These are phyloP conservation scores for Coreoperca whiteheadi DNA, from an alignment of 2,113 vertebrate species.

Conservation along the genomic window DNA sequence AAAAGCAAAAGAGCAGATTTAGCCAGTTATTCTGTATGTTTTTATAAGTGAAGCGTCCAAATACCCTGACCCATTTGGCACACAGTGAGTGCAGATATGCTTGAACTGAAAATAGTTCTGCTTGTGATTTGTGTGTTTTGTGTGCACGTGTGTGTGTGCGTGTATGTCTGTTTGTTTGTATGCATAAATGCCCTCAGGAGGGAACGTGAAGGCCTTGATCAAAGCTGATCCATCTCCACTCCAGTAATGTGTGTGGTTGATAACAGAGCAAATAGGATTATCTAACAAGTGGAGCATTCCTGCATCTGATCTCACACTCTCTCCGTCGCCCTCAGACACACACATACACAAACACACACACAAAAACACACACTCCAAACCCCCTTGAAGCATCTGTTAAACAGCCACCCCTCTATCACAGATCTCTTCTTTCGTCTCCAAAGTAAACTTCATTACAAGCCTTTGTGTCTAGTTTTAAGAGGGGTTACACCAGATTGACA, in stretches of 20 bases:
- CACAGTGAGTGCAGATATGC: conserved; percentile 47
- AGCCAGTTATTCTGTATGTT: conserved; percentile 42
- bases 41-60: conserved; percentile 51
- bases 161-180: conserved; percentile 13
- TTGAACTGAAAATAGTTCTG: conserved; percentile 63
- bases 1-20: conserved; percentile 39
- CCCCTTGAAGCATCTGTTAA: conserved; percentile 25
- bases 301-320: conserved; percentile 55
- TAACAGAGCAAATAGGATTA: conserved; percentile 75
- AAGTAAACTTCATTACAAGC: conserved; percentile 52
- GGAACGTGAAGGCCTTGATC: conserved; percentile 66
- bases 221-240: conserved; percentile 68
- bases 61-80: conserved; percentile 51
- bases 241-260: conserved; percentile 72
- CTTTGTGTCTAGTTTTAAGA: conserved; percentile 29
- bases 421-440: conserved; percentile 43
- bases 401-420: conserved; percentile 34
- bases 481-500: conserved; percentile 9
- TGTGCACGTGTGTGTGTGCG: not conserved
- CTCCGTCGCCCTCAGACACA: conserved; percentile 32
- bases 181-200: conserved; percentile 56
- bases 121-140: conserved; percentile 10
- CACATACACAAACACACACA: conserved; percentile 5
- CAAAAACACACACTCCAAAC: conserved; percentile 26
- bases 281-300: conserved; percentile 72